Percentiles rank a stretch among this genome's conserved stretches.
Conservation (phyloP, 92 coral and sea anemone species). For the Palythoa heliodiscus region DNA sequence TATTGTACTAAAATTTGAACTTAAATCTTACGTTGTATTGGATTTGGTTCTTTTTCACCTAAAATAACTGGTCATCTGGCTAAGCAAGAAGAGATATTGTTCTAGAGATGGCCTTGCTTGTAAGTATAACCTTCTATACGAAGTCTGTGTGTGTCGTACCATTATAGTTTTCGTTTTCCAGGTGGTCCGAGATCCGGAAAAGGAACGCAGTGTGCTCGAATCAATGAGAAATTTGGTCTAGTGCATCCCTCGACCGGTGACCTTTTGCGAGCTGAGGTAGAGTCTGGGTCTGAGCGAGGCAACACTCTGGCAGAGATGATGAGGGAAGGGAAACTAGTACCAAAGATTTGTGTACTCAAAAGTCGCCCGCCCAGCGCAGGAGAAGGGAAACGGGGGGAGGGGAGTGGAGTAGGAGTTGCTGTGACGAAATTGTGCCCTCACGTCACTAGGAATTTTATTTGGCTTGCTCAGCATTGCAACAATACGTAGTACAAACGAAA, state of each 20-base stretch:
- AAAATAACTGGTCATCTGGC: too few relatives aligned
- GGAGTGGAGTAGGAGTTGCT: too few relatives aligned
- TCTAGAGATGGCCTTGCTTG: too few relatives aligned
- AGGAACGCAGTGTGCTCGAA: slow-evolving; percentile 88
- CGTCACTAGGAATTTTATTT: too few relatives aligned
- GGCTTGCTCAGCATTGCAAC: too few relatives aligned
- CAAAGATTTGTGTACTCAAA: slow-evolving; percentile 57
- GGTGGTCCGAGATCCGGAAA: slow-evolving; percentile 98
- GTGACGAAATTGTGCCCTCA: background rate
- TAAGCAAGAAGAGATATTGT: too few relatives aligned
- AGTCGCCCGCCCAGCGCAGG: background rate
- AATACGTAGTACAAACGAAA: too few relatives aligned
- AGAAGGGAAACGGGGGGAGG: background rate
- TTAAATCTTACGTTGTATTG: too few relatives aligned
- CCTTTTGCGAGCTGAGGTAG: slow-evolving; percentile 75
- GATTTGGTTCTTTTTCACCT: too few relatives aligned
- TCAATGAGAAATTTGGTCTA: slow-evolving; percentile 82
- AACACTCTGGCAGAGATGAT: slow-evolving; percentile 73
- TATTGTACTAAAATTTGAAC: too few relatives aligned
- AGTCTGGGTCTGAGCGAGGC: slow-evolving; percentile 81
- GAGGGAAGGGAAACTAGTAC: slow-evolving; percentile 77
- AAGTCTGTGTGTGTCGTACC: background rate
- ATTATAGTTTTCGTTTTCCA: background rate
- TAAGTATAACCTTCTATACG: background rate
- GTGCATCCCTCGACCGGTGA: slow-evolving; percentile 88